These are phyloP conservation scores for Catostomus latipinnis DNA, from an alignment of 2,797 vertebrate genomes.

Conservation along the genomic window DNA sequence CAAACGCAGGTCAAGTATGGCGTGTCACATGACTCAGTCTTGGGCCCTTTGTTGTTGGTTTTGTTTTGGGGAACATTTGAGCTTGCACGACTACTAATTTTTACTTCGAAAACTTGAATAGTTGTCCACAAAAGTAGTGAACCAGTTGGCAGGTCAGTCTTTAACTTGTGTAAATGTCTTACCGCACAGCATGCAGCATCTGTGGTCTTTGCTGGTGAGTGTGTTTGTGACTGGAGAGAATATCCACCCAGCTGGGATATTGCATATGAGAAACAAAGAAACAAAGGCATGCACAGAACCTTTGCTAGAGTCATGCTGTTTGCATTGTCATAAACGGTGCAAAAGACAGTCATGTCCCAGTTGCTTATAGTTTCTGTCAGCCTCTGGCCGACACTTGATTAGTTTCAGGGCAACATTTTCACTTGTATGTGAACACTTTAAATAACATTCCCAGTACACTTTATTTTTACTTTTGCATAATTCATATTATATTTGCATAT, in stretches of 20 bases:
- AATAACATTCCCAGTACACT: neutral
- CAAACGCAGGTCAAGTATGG: neutral
- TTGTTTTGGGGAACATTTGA: neutral
- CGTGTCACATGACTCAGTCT: neutral
- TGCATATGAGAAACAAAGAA: too few relatives aligned
- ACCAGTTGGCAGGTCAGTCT: too few relatives aligned
- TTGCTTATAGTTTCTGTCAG: neutral
- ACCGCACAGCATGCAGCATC: neutral
- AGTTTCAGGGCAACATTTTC: neutral
- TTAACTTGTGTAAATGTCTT: neutral
- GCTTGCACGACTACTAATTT: too few relatives aligned
- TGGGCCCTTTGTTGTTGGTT: neutral
- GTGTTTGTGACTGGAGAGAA: neutral
- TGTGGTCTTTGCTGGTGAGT: neutral
- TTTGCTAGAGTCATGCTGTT: neutral
- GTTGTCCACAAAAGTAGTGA: neutral
- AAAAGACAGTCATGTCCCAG: neutral
- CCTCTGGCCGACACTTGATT: neutral
- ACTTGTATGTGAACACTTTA: neutral
- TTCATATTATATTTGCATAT: neutral
- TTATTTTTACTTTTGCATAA: neutral
- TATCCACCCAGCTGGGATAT: neutral
- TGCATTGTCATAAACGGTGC: neutral
- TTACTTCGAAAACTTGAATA: neutral
- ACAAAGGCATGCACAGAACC: neutral